Base-by-base conservation (phyloP, 2,113 vertebrate species). In the Phainopepla nitens region DNA sequence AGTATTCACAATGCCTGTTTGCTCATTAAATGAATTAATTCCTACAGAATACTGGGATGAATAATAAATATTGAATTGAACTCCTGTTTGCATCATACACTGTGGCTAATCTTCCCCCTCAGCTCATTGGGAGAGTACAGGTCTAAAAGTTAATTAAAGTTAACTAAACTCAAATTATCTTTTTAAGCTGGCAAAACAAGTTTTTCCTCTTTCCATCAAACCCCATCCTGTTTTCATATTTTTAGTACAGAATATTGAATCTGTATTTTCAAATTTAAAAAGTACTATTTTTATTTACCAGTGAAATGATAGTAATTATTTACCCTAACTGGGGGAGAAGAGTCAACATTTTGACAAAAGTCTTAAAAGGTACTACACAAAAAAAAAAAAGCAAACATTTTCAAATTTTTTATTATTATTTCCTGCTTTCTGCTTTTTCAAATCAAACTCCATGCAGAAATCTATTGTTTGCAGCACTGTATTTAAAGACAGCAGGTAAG, bases 281-380 rank as follows among this genome's bases (percentile, higher is more conserved):
- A 36, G 2, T 6, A 15, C 2, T 25, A 5, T 23, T 50, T 82
- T 66, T 56, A 75, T 66, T 90, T 76, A 42, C 6, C 4, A 47
- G 19, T 15, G 7, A 41, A 61, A 27, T 47, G 7, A 6, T 29
- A 12, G 13, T 22, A 41, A 22, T 27, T 50, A 4, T n/a, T 70
- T 81, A 16, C 6, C 2, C 9, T 42, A 47, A 33, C 0, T 27
- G 6, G 6, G 4, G 3, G 8, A 62, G 27, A 58, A 62, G 27
- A 58, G 8, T 27, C 13, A 50, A 13, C 31, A 5, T 18, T 86
- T 80, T 68, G 57, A 44, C 4, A 53, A 44, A 39, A 51, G 27
- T 29, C 25, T 61, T 70, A 20, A 66, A 72, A n/a, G 25, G 4
- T 47, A 13, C 6, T 16, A 44, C 14, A 24, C 33, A 20, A 19